Percentiles rank a stretch among this genome's conserved stretches.
Conservation (phyloP, 2,888 invertebrate genomes). For the Oscheius sp. region DNA sequence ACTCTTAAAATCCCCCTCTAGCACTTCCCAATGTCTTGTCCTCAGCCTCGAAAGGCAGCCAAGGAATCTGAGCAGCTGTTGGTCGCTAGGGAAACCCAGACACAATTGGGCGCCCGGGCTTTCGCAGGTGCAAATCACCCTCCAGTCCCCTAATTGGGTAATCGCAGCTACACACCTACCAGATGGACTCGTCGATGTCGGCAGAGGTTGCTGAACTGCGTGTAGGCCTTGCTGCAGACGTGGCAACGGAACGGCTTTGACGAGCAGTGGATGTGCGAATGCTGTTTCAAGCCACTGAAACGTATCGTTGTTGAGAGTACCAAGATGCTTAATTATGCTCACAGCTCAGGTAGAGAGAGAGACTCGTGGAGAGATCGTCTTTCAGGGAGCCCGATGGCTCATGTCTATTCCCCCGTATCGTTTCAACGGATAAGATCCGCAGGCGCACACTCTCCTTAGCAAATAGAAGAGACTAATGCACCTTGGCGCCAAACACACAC, state of each 20-base stretch:
- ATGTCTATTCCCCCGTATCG: conserved; percentile 7
- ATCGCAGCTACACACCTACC: conserved; percentile 71
- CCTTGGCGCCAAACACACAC: conserved; percentile 31
- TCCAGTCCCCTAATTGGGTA: conserved; percentile 20
- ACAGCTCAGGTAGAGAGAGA: conserved; percentile 2
- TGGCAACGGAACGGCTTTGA: conserved; percentile 87
- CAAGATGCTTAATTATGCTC: conserved; percentile 15
- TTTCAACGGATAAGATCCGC: conserved; percentile 31
- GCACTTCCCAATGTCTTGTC: background rate
- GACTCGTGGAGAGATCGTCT: background rate
- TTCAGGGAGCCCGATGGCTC: conserved; percentile 3
- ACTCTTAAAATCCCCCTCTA: background rate
- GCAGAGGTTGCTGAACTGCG: conserved; percentile 98
- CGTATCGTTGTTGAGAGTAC: background rate
- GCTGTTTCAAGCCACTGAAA: conserved; percentile 92
- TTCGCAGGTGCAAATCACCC: conserved; percentile 32
- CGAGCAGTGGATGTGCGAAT: conserved; percentile 94
- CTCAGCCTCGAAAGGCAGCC: background rate
- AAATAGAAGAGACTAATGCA: conserved; percentile 35
- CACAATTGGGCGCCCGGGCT: conserved; percentile 30
- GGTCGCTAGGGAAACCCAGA: conserved; percentile 24
- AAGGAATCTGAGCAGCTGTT: conserved; percentile 28
- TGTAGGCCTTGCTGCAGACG: conserved; percentile 96
- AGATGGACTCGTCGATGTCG: conserved; percentile 99
- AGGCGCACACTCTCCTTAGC: conserved; percentile 24